Percentiles rank a stretch among this genome's conserved stretches.
These are phyloP conservation scores for Spatulosminthurus flaviceps DNA, from an alignment of 2,888 invertebrate genomes.

Conservation along the genomic window DNA sequence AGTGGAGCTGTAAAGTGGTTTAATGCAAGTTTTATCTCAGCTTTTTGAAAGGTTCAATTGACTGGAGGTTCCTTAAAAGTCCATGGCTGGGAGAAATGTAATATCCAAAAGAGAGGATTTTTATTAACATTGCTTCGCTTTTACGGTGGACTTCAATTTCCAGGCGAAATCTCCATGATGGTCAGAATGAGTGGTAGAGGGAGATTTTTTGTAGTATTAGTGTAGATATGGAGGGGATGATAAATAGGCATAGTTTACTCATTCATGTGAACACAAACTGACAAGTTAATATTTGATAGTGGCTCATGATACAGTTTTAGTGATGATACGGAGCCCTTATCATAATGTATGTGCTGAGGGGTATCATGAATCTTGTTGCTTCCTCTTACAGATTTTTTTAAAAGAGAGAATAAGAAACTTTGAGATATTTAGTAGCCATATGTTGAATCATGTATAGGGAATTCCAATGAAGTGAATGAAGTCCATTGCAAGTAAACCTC, in stretches of 20 bases:
- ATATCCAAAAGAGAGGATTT: neutral
- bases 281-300: neutral
- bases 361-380: neutral
- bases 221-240: too few relatives aligned
- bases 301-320: neutral
- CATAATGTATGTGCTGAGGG: neutral
- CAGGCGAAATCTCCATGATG: too few relatives aligned
- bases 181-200: too few relatives aligned
- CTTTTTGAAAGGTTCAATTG: neutral
- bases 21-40: neutral
- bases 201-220: too few relatives aligned
- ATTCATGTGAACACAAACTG: slow-evolving; percentile 1
- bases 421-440: too few relatives aligned
- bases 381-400: neutral
- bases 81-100: neutral
- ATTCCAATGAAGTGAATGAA: too few relatives aligned
- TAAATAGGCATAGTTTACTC: neutral
- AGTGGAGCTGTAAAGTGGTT: neutral
- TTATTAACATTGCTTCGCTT: neutral
- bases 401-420: neutral
- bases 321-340: neutral
- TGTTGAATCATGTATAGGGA: too few relatives aligned
- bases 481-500: neutral
- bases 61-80: slow-evolving; percentile 13
- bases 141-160: too few relatives aligned